A percentile compares a stretch with the other conserved stretches of the same genome.
These are phyloP conservation scores for Drosophila kikkawai DNA, from an alignment of 1,140 invertebrate genomes.

Conservation along the genomic window DNA sequence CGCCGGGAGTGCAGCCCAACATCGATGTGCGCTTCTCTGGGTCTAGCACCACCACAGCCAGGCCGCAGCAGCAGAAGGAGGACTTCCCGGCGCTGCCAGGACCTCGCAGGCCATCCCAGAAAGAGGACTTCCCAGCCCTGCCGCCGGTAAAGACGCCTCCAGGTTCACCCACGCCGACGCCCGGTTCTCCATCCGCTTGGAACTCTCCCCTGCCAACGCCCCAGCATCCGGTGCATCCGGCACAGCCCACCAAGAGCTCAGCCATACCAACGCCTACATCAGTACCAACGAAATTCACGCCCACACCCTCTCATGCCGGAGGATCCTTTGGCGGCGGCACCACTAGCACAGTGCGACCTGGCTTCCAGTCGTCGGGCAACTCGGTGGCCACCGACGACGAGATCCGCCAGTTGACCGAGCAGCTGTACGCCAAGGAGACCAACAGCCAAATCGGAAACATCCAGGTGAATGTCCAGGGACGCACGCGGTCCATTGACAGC, in stretches of 20 bases:
- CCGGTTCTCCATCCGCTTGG: conserved; percentile 59
- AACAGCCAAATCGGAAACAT: conserved; percentile 90
- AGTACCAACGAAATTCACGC: background rate
- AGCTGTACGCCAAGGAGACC: conserved; percentile 89
- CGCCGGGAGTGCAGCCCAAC: conserved; percentile 23
- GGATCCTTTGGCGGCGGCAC: conserved; percentile 54
- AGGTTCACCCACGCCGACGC: conserved; percentile 42
- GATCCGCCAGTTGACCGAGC: conserved; percentile 88
- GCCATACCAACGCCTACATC: conserved; percentile 15
- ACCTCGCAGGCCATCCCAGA: conserved; percentile 65
- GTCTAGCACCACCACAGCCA: conserved; percentile 28
- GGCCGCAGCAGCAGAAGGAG: conserved; percentile 73
- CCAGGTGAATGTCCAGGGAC: conserved; percentile 90
- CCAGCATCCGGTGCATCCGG: conserved; percentile 48
- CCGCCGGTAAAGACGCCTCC: conserved; percentile 60
- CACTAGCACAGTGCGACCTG: conserved; percentile 68
- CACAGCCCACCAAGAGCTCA: conserved; percentile 5
- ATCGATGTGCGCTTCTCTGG: conserved; percentile 63
- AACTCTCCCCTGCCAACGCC: conserved; percentile 68
- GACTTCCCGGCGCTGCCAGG: conserved; percentile 69
- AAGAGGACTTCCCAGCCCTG: conserved; percentile 71
- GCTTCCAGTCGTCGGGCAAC: conserved; percentile 61
- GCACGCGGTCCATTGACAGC: conserved; percentile 88
- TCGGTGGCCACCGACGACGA: conserved; percentile 85
- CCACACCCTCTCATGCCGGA: conserved; percentile 18